Evolutionary conservation across 35 echinoderm and acorn worm genomes (phyloP).

Genomic region (Patiria miniata): DNA sequence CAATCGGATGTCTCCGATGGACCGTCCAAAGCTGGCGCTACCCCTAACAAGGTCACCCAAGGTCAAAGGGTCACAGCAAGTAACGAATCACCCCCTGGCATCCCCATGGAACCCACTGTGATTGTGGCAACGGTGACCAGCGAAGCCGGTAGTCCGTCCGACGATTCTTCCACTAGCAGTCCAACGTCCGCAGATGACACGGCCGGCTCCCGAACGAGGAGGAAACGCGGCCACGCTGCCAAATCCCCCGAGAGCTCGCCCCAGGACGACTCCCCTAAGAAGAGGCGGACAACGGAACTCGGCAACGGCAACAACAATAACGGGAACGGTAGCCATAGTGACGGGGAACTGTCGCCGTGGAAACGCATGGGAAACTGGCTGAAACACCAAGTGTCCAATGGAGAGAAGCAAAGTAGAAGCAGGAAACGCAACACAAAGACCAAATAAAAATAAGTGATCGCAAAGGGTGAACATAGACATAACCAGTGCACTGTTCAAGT

Average conservation of each 20-base stretch:
- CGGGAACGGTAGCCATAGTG: not conserved
- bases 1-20: not conserved
- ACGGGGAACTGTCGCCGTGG: not conserved
- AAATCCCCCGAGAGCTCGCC: not conserved
- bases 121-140: not conserved
- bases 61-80: not conserved
- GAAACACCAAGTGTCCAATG: not conserved
- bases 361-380: constrained; percentile 2
- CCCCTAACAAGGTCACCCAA: not conserved
- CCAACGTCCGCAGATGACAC: not conserved
- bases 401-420: too few relatives aligned
- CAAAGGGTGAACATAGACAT: too few relatives aligned
- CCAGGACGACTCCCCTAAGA: not conserved
- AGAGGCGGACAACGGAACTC: not conserved
- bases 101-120: not conserved
- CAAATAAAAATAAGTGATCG: too few relatives aligned
- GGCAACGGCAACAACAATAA: not conserved
- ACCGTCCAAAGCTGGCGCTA: not conserved
- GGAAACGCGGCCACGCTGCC: not conserved
- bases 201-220: not conserved
- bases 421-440: too few relatives aligned
- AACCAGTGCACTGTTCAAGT: too few relatives aligned
- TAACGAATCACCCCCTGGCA: not conserved
- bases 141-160: not conserved
- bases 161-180: not conserved